Evolutionary conservation across 2,888 invertebrate species (phyloP), one percentile per base, ranked within the genome.

Genomic region (Seira sanloemensis): DNA sequence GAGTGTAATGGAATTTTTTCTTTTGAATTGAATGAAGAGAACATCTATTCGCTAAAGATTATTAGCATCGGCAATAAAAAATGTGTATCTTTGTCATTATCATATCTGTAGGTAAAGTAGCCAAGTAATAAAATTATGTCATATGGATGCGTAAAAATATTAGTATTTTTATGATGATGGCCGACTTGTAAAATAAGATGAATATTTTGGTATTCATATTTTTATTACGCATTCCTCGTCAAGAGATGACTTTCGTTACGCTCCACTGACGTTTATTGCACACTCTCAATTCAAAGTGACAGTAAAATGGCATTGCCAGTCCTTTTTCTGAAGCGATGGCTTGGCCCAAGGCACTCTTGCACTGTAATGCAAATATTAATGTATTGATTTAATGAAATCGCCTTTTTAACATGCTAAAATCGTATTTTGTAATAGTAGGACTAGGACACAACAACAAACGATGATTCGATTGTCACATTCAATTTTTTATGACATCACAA

Each of bases 191-290:
- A 74, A 18, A 68, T 67, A 77, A 77, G 76, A 77, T 77, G 68
- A 77, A 67, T 77, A 37, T 37, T 7, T 37, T 37, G 4, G 12
- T 37, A 37, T 77, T 77, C 76, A 68, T 68, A 66, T 7, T 37
- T 37, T 37, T 37, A 37, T 37, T 62, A 27, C 54, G 69, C 54
- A 46, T 58, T 46, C 26, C 58, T 26, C 9, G 18, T 50, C 18
- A 19, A 18, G 27, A 7, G 5, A 18, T 62, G 26, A 23, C 24
- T 58, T 50, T 69, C 50, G 77, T 26, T 77, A 69, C 54, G 68
- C 58, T 54, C 37, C 69, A 69, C 54, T 77, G 68, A 50, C 68
- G 25, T 58, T 69, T 77, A 77, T 54, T 77, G 68, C 68, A 50
- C 77, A 68, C 23, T 37, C 37, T n/a, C 5, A 37, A 37, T 37